Conservation (phyloP, 2,113 vertebrate genomes). For the Dolichallabes microphthalmus region DNA sequence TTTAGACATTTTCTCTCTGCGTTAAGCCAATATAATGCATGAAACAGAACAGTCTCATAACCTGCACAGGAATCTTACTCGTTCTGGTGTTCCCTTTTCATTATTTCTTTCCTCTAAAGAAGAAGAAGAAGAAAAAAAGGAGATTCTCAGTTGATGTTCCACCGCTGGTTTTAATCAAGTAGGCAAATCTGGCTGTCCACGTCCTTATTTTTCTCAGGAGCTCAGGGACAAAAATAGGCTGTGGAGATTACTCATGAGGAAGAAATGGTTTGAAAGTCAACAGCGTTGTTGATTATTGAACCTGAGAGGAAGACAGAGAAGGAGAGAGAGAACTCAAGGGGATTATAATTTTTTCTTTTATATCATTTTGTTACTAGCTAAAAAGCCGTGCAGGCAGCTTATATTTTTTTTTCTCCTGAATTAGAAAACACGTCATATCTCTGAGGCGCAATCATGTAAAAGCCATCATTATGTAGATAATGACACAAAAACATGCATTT, state of each 20-base stretch:
- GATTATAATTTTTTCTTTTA: background rate
- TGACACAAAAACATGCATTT: background rate
- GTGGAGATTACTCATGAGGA: slow-evolving; percentile 11
- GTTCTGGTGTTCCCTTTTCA: background rate
- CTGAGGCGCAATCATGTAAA: slow-evolving; percentile 5
- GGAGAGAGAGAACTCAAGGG: background rate
- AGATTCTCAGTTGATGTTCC: slow-evolving; percentile 22
- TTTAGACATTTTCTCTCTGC: background rate
- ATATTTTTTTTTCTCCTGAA: background rate
- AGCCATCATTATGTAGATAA: slow-evolving; percentile 22
- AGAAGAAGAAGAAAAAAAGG: background rate
- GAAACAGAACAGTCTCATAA: background rate
- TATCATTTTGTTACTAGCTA: background rate
- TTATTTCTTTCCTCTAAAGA: background rate
- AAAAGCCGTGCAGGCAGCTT: background rate
- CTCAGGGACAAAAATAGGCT: background rate
- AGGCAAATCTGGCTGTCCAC: slow-evolving; percentile 18
- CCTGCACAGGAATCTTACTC: slow-evolving; percentile 7
- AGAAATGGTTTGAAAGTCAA: background rate
- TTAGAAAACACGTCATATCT: slow-evolving; percentile 17
- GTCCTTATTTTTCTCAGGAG: slow-evolving; percentile 17
- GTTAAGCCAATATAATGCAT: slow-evolving; percentile 5
- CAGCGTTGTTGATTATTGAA: background rate
- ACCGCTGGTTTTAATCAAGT: slow-evolving; percentile 31
- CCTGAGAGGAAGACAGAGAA: background rate